phyloP scores from a whole-genome alignment of 2,113 vertebrate genomes.

The Callaeas wilsoni region DNA sequence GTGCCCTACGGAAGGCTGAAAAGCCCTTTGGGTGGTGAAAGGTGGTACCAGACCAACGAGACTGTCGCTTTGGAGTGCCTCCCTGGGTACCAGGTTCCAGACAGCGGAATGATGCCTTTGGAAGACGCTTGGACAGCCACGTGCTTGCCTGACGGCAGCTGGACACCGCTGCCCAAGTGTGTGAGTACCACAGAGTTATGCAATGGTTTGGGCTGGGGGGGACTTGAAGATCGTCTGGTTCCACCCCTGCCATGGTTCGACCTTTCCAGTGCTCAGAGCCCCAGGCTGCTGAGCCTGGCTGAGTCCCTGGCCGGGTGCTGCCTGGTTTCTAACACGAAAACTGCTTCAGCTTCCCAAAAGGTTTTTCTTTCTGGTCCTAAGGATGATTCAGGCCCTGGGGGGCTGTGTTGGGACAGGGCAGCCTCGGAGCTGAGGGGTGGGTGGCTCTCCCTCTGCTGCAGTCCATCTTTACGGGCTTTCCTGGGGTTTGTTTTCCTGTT shows the following conservation, averaged over 20 bases:
- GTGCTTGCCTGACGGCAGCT: not conserved
- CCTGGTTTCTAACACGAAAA: not conserved
- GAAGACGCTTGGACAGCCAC: not conserved
- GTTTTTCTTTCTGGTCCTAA: not conserved
- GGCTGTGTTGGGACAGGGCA: not conserved
- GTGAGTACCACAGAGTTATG: not conserved
- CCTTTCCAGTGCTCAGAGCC: not conserved
- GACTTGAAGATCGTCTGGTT: too few species aligned
- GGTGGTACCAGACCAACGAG: not conserved
- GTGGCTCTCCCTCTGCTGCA: not conserved
- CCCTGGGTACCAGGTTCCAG: not conserved
- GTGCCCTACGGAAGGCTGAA: not conserved
- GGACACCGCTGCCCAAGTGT: constrained; percentile 12
- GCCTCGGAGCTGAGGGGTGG: not conserved
- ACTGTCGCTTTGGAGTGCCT: not conserved
- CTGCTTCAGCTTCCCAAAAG: not conserved
- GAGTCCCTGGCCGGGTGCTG: not conserved
- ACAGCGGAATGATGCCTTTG: rapidly evolving
- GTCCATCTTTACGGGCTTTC: not conserved
- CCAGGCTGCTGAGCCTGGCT: not conserved
- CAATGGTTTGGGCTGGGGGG: not conserved
- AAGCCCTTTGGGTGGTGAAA: not conserved
- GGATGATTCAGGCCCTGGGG: not conserved
- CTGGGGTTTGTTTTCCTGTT: not conserved
- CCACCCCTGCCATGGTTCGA: not conserved